Percentiles rank a stretch among this genome's conserved stretches.
Conservation (phyloP, 2,113 vertebrate genomes). For the Hylia prasina region DNA sequence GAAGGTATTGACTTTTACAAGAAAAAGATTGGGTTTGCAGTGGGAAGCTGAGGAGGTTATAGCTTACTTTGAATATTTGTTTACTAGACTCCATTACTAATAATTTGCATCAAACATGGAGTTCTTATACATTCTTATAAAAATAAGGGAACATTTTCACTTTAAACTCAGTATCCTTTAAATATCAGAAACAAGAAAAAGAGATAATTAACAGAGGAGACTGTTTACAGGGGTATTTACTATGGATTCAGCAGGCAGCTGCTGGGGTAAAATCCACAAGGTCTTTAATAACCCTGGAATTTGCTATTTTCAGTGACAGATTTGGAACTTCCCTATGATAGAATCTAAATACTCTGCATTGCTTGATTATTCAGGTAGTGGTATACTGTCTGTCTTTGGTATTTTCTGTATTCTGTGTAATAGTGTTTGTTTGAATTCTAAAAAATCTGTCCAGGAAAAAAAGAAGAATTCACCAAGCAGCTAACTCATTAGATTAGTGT, state of each 20-base stretch:
- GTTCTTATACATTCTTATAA: not conserved
- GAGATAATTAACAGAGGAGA: not conserved
- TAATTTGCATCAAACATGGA: not conserved
- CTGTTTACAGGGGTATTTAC: not conserved
- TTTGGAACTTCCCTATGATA: not conserved
- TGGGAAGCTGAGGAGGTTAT: not conserved
- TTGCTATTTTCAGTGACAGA: not conserved
- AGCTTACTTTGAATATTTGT: not conserved
- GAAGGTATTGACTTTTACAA: not conserved
- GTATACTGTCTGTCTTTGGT: not conserved
- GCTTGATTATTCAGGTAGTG: not conserved
- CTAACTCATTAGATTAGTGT: not conserved
- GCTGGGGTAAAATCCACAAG: not conserved
- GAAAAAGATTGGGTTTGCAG: not conserved
- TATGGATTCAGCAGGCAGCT: not conserved
- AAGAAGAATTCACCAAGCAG: not conserved
- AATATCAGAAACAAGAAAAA: not conserved
- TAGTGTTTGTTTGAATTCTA: not conserved
- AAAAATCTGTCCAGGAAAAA: not conserved
- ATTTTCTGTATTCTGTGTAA: not conserved
- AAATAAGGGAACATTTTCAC: not conserved
- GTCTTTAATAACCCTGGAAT: not conserved
- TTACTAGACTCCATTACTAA: not conserved
- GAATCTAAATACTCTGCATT: not conserved
- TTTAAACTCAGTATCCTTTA: not conserved